These are phyloP conservation scores for Pseudomyrmex concolor DNA, from an alignment of 1,140 invertebrate species.

Conservation along the genomic window DNA sequence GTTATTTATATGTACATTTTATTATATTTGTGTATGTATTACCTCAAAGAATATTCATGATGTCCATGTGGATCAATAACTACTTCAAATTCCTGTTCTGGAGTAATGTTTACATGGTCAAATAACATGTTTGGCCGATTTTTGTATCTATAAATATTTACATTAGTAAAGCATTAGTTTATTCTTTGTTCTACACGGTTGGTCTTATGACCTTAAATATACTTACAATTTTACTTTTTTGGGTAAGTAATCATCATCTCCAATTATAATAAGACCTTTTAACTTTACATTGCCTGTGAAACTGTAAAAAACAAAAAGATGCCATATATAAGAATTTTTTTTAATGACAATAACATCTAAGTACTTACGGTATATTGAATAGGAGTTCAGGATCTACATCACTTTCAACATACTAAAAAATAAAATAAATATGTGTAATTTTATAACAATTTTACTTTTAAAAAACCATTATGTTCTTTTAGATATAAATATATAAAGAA, in stretches of 20 bases:
- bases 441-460: neutral
- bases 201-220: constrained; percentile 27
- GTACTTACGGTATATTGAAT: constrained; percentile 95
- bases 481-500: neutral
- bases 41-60: constrained; percentile 96
- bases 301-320: constrained; percentile 80
- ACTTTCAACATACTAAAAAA: constrained; percentile 94
- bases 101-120: constrained; percentile 90
- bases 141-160: constrained; percentile 89
- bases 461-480: constrained; percentile 11
- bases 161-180: constrained; percentile 16
- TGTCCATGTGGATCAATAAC: constrained; percentile 91
- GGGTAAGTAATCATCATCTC: constrained; percentile 94
- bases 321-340: neutral
- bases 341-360: constrained; percentile 4
- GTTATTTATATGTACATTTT: constrained; percentile 69
- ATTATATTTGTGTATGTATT: constrained; percentile 69
- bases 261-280: constrained; percentile 96
- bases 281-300: constrained; percentile 98
- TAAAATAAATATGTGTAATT: constrained; percentile 23
- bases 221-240: constrained; percentile 94
- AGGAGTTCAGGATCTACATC: constrained; percentile 97
- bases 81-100: constrained; percentile 97
- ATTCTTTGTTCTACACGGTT: neutral
- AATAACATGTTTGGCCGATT: constrained; percentile 97